A percentile compares a stretch with the other conserved stretches of the same genome.
These are phyloP conservation scores for Gymnarchus niloticus DNA, from an alignment of 2,113 vertebrate genomes.

Conservation along the genomic window DNA sequence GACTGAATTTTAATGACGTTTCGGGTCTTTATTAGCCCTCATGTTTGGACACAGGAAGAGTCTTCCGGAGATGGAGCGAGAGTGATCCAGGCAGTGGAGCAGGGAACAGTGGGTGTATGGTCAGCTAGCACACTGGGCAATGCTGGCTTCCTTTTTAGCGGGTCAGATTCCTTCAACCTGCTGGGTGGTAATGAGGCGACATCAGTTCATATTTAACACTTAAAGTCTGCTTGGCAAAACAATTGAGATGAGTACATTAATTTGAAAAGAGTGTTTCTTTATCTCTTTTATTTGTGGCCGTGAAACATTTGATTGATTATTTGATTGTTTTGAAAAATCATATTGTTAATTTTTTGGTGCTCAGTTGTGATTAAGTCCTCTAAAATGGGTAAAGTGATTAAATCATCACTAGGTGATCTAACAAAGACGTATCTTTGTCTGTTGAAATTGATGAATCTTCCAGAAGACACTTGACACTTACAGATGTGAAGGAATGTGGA, in stretches of 20 bases:
- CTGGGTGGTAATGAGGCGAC: not conserved
- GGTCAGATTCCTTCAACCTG: not conserved
- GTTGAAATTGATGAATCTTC: not conserved
- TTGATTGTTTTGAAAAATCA: not conserved
- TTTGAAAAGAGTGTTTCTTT: not conserved
- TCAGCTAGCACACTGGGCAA: not conserved
- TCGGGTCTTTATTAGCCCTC: not conserved
- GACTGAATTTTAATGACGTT: not conserved
- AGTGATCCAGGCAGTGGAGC: not conserved
- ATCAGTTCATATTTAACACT: not conserved
- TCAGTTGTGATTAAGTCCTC: not conserved
- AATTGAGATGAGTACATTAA: not conserved
- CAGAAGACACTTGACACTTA: not conserved
- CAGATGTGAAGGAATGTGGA: too few relatives aligned
- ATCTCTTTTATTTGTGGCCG: not conserved
- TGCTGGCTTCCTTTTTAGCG: not conserved
- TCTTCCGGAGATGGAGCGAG: not conserved
- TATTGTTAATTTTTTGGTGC: not conserved
- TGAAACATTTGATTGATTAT: not conserved
- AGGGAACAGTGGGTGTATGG: not conserved
- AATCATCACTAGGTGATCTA: not conserved
- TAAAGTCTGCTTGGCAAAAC: too few relatives aligned
- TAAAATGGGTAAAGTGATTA: not conserved
- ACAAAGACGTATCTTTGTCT: not conserved
- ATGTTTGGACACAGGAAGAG: not conserved